Evolutionary conservation across 2,113 vertebrate genomes (phyloP), one percentile per base, ranked within the genome.

Genomic region (Percina caprodes): DNA sequence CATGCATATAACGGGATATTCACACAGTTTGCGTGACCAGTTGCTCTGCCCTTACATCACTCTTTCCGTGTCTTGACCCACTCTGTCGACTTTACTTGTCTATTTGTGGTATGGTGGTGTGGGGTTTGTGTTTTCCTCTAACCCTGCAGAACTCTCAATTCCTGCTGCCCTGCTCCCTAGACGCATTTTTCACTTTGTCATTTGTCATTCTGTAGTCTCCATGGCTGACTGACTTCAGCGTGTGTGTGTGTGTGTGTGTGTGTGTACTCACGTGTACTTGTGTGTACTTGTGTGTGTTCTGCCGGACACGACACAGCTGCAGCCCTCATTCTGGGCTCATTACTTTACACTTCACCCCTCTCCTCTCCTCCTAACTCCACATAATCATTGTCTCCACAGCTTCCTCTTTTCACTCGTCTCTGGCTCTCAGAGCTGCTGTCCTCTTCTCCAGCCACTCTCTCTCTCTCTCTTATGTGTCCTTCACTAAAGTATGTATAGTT

Each of bases 171-270:
- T 75, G 77, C 77, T 87, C 89, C 92, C 89, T 74, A 35, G 89
- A 85, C 92, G 87, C 84, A 82, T 92, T 93, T 86, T 86, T 91
- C 92, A 91, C 87, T 89, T 89, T 89, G 91, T 91, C 88, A 82
- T 88, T 89, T 86, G 89, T 91, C 91, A 89, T 86, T 85, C 87
- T 84, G 54, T 59, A 83, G 86, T 84, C 91, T 80, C 71, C 74
- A 82, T 60, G 79, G 89, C 86, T 86, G 82, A 71, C 86, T 82
- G 82, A 15, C 73, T 71, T 59, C 16, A 3, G 26, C 51, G 56
- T 71, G 65, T 73, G 66, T 52, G 42, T 54, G 21, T 66, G 61
- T 76, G 73, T 18, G 21, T 42, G 68, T 58, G 69, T 74, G 74
- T 56, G 77, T 48, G 35, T 65, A 33, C 54, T 67, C n/a, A n/a